Conservation (phyloP, 2,113 vertebrate species). For the Clupea harengus region DNA sequence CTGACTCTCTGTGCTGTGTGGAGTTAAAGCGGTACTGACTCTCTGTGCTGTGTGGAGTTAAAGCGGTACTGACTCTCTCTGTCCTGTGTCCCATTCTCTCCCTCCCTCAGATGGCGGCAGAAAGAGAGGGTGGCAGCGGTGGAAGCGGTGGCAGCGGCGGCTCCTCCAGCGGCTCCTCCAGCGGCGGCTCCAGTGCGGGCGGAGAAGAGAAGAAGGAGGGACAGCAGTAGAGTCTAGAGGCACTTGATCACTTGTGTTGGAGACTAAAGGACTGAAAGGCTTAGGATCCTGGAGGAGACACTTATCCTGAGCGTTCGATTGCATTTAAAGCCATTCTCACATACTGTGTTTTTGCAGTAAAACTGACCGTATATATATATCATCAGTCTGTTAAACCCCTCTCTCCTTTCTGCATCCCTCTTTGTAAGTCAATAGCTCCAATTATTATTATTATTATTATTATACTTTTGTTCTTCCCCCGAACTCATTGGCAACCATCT, state of each 20-base stretch:
- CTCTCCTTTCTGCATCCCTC: not conserved
- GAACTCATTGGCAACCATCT: not conserved
- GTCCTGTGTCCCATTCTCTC: not conserved
- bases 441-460: slow-evolving; percentile 8
- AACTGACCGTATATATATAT: slow-evolving; percentile 69
- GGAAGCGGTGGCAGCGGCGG: slow-evolving; percentile 52
- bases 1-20: no score
- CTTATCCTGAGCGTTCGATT: slow-evolving; percentile 68
- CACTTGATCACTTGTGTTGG: slow-evolving; percentile 55
- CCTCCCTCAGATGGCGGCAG: slow-evolving; percentile 88
- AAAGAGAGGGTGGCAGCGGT: slow-evolving; percentile 79
- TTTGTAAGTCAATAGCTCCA: slow-evolving; percentile 59
- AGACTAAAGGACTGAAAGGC: slow-evolving; percentile 60
- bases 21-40: not conserved
- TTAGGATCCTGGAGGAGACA: slow-evolving; percentile 66
- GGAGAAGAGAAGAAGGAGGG: slow-evolving; percentile 90
- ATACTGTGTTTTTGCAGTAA: slow-evolving; percentile 96
- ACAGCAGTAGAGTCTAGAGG: slow-evolving; percentile 83
- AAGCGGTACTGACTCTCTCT: not conserved
- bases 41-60: not conserved
- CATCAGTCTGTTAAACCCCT: slow-evolving; percentile 55
- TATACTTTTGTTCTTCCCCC: slow-evolving; percentile 8
- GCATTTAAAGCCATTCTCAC: slow-evolving; percentile 76
- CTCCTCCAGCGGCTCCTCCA: slow-evolving; percentile 56
- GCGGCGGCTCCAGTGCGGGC: slow-evolving; percentile 61